These are phyloP conservation scores for Struthio camelus DNA, from an alignment of 2,113 vertebrate genomes.

Conservation along the genomic window DNA sequence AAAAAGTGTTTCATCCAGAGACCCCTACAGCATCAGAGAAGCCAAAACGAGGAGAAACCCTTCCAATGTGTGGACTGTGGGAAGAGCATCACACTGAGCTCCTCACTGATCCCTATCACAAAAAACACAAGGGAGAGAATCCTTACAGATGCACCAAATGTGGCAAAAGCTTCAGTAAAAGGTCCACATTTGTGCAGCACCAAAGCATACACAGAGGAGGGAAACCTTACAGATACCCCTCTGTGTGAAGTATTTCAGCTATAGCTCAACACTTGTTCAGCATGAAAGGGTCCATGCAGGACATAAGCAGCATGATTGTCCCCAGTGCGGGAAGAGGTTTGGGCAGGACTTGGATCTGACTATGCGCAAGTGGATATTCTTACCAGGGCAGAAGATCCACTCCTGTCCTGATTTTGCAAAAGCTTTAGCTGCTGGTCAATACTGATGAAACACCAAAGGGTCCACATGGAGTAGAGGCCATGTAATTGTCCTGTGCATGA, in stretches of 20 bases:
- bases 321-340: neutral
- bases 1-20: conserved; percentile 59
- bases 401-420: neutral
- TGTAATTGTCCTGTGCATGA: neutral
- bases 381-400: neutral
- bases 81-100: conserved; percentile 70
- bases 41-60: conserved; percentile 54
- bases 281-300: conserved; percentile 20
- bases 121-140: conserved; percentile 60
- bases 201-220: conserved; percentile 70
- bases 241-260: conserved; percentile 64
- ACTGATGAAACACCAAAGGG: neutral
- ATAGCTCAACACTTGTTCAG: conserved; percentile 59
- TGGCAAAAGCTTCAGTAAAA: conserved; percentile 67
- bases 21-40: conserved; percentile 60
- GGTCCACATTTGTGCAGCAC: conserved; percentile 64
- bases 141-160: conserved; percentile 65
- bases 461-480: neutral
- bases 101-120: conserved; percentile 58
- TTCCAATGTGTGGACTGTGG: conserved; percentile 61
- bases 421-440: neutral
- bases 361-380: neutral
- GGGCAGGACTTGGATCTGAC: neutral
- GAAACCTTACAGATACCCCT: conserved; percentile 65
- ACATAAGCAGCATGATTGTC: neutral